Evolutionary conservation across 1,140 invertebrate species (phyloP).

Genomic region (Lordiphosa clarofinis): DNA sequence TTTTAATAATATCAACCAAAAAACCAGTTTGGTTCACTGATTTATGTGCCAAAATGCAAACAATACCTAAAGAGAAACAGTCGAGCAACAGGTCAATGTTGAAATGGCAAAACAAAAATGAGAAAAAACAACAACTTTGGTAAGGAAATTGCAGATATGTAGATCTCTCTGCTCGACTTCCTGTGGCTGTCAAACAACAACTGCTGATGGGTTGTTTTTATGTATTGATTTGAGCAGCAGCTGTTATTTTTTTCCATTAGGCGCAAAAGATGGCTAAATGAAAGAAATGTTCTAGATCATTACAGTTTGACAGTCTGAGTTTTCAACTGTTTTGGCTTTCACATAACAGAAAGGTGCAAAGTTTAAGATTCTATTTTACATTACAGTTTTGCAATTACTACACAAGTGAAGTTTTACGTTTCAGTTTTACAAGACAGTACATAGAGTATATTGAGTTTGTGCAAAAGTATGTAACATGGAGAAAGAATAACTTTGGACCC

Average conservation of each 20-base stretch:
- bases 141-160: neutral
- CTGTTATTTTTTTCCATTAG: neutral
- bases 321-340: too few species aligned
- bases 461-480: too few species aligned
- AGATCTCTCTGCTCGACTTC: constrained; percentile 3
- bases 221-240: constrained; percentile 22
- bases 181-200: constrained; percentile 11
- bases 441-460: too few species aligned
- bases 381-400: too few species aligned
- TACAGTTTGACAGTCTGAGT: neutral
- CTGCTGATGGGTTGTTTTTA: constrained; percentile 26
- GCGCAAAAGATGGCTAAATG: too few species aligned
- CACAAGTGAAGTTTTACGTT: too few species aligned
- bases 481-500: too few species aligned
- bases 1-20: neutral
- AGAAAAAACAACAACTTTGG: too few species aligned
- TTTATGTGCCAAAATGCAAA: neutral
- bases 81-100: constrained; percentile 26
- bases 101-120: too few species aligned
- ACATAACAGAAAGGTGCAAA: too few species aligned
- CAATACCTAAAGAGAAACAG: constrained; percentile 1
- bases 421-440: too few species aligned
- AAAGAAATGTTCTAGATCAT: neutral
- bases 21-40: neutral
- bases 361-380: too few species aligned